Base-by-base conservation (phyloP, 2,797 vertebrate genomes). In the Rhynchotus rufescens region DNA sequence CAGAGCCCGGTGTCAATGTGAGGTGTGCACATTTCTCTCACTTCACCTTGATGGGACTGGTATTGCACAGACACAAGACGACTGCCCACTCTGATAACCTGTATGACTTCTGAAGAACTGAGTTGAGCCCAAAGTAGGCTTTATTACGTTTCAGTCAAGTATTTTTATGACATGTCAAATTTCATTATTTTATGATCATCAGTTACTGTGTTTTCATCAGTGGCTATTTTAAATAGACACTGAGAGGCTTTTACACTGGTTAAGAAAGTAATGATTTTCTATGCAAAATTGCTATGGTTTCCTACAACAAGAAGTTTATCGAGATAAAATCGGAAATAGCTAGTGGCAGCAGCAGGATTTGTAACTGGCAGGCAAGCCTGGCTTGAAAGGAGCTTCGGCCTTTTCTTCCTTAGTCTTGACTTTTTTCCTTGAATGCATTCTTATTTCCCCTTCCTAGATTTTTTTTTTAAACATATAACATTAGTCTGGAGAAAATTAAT, bases 241-340 rank as follows among this genome's bases (percentile, higher is more conserved):
- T 89, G 7, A 1, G 79, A 90, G 54, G 22, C 44, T 85, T 89
- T 86, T 88, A 78, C 0, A 0, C 16, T 93, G 71, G 54, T 61
- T 75, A 57, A 88, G 57, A 49, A 82, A 84, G 80, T 52, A 69
- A 60, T 93, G 54, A 82, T 92, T 96, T 95, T 94, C 68, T 81
- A n/a, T 84, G 68, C 61, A 77, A 94, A 73, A 80, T 89, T 86
- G 87, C 85, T 92, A 80, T 93, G 86, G 45, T 94, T 95, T 97
- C 81, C 80, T 95, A 54, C 51, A 83, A 66, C 45, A 95, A 52
- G 47, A 92, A 72, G 80, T 94, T 72, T 69, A 84, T 65, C 73
- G 52, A 59, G 93, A 89, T 81, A 79, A 89, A 92, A 84, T 94
- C 78, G 82, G 83, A 82, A 80, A 60, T 79, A 89, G 66, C 77